Evolutionary conservation across 2,113 vertebrate species (phyloP), one percentile per base, ranked within the genome.

Genomic region (Polypterus bichir): DNA sequence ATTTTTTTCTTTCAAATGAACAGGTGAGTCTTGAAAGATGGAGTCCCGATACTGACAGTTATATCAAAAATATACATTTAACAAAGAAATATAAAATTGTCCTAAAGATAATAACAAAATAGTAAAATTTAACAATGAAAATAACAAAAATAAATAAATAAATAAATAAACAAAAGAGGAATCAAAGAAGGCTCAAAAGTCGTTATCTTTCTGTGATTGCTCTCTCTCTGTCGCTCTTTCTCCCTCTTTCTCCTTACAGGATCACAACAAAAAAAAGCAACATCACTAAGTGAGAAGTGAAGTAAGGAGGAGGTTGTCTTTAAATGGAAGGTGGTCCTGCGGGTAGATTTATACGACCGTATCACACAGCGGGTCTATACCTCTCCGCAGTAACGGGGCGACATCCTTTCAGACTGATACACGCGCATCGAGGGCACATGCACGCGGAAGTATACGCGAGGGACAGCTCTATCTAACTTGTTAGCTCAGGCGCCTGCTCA

Each of bases 371-470:
- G 69, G 70, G 77, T 68, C 81, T 84, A 82, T 85, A 84, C 81
- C 83, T 85, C 86, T 86, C 88, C 89, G 86, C 89, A 83, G 79
- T 71, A 75, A 68, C 75, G 71, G 56, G 54, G 73, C 80, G 71
- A 72, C 76, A 73, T 73, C 76, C 73, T 77, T 76, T 77, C 79
- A 81, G 79, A 76, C 76, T 78, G n/a, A 77, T 75, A 80, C 76
- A 74, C 62, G 9, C 3, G 11, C 9, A 45, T 11, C 44, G 51
- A 44, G 65, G 69, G 64, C 79, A 73, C 79, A 76, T 65, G 77
- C 80, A 85, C 85, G 89, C 88, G 88, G 88, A 90, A 85, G 88
- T 81, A 88, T 88, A 89, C 85, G 75, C 66, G 64, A 74, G 44
- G 62, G 67, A 72, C 60, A 52, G 72, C 72, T 64, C 68, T 76